Base-by-base conservation (phyloP, 2,888 invertebrate genomes). In the Poecilobothrus nobilitatus region DNA sequence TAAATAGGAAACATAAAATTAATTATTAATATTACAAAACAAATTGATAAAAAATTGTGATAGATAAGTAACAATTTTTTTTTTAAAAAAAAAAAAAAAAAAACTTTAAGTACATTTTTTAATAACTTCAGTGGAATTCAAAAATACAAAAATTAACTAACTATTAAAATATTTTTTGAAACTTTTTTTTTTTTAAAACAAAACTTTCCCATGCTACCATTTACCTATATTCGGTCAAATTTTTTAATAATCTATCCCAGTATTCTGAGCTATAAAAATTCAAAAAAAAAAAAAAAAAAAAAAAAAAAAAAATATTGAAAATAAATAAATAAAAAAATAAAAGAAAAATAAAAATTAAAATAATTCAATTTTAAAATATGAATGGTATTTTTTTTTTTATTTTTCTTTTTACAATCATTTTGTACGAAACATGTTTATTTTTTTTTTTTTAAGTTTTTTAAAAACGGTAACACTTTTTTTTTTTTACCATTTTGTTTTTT, bases 201-300 rank as follows among this genome's bases (percentile, higher is more conserved):
- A 53, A 61, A 70, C 62, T 66, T 66, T 68, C 69, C 71, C 71
- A 71, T 53, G 53, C 53, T 53, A 53, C 71, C 70, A 75, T 78
- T 80, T 82, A 81, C 81, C 81, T 81, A 81, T 80, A 80, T 79
- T 82, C 81, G 78, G 79, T 79, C 78, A 82, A 80, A 81, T 79
- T 82, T 79, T 80, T 82, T 79, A 82, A 80, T 80, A 82, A 81
- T 81, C 80, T 81, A 81, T 82, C 82, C 82, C 82, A 82, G 80
- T 82, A 81, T 77, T 82, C 82, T 76, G 81, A 81, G 82, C 82
- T 82, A 81, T 79, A 81, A 81, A 78, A 78, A 75, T 72, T 74
- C 71, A 74, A 71, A 79, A 77, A 74, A 72, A 75, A 72, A 72
- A 72, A 71, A 71, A 71, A 72, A 73, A 72, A 72, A 73, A 71